Base-by-base conservation (phyloP, 2,797 vertebrate genomes). In the Mormyrops boulengeri region DNA sequence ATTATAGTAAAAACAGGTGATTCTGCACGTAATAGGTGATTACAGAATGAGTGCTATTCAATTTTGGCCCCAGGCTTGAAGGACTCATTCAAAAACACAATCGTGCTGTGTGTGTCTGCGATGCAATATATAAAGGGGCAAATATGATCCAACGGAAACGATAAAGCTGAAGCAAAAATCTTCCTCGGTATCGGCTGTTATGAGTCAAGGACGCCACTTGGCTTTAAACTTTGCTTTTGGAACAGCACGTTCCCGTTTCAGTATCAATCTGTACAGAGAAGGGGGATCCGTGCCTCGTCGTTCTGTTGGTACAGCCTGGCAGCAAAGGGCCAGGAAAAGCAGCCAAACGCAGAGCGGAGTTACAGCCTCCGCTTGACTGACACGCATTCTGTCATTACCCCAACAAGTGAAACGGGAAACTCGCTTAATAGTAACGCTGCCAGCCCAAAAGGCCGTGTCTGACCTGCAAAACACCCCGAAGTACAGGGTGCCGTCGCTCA, bases 291-390 rank as follows among this genome's bases (percentile, higher is more conserved):
- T 94, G 93, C 92, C 92, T 94, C 94, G 91, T 93, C 91, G 91
- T 93, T 95, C 95, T 92, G 93, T 93, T 96, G 93, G 95, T 95
- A 86, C 89, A 92, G 94, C 90, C 95, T 94, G 93, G 92, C 88
- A 91, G 91, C 91, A 91, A 92, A 96, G 93, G 91, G 93, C 93
- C 95, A 95, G 94, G 94, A 95, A 91, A 93, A 92, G 93, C 94
- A 95, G 93, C 93, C 91, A 94, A 94, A 96, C 95, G 96, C 95
- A 93, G 94, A 93, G 94, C 92, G 95, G 89, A 92, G 91, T 93
- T 90, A 89, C 91, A 91, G 92, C 92, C 93, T 96, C 93, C 94
- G 95, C 95, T 95, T 93, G 94, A 95, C 95, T 97, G 97, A 97
- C 97, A 96, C 94, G 94, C 92, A 93, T 96, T 97, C 94, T 95